phyloP scores from a whole-genome alignment of 2,888 invertebrate species.

The Drosophila cyrtoloma region DNA sequence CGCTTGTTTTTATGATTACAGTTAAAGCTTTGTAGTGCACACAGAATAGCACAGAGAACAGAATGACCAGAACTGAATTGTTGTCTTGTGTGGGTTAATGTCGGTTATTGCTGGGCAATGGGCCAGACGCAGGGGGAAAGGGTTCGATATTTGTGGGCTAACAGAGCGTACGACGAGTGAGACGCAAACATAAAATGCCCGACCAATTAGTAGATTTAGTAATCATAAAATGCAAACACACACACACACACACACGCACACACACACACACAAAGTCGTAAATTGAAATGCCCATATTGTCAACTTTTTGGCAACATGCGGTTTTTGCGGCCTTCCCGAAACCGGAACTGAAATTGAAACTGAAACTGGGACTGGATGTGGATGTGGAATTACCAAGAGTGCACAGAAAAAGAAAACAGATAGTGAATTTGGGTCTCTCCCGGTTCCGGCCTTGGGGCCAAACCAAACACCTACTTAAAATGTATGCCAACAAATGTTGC shows the following conservation, averaged over 20 bases:
- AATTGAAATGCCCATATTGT: slow-evolving; percentile 15
- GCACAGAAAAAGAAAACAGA: slow-evolving; percentile 2
- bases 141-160: background rate
- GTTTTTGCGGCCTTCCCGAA: slow-evolving; percentile 27
- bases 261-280: slow-evolving; percentile 15
- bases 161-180: slow-evolving; percentile 37
- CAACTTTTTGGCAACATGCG: slow-evolving; percentile 45
- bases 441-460: slow-evolving; percentile 46
- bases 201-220: slow-evolving; percentile 63
- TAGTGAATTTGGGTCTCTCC: slow-evolving; percentile 25
- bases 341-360: slow-evolving; percentile 36
- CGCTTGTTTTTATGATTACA: background rate
- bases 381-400: background rate
- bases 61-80: background rate
- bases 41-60: background rate
- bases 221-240: slow-evolving; percentile 47
- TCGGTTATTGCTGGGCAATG: background rate
- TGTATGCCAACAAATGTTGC: slow-evolving; percentile 12
- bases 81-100: background rate
- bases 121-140: background rate
- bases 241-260: slow-evolving; percentile 16
- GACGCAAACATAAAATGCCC: slow-evolving; percentile 34
- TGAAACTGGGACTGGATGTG: slow-evolving; percentile 1
- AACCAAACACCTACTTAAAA: slow-evolving; percentile 28
- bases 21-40: background rate